A percentile compares a stretch with the other conserved stretches of the same genome.
Conservation (phyloP, 2,113 vertebrate genomes). For the Canis aureus region DNA sequence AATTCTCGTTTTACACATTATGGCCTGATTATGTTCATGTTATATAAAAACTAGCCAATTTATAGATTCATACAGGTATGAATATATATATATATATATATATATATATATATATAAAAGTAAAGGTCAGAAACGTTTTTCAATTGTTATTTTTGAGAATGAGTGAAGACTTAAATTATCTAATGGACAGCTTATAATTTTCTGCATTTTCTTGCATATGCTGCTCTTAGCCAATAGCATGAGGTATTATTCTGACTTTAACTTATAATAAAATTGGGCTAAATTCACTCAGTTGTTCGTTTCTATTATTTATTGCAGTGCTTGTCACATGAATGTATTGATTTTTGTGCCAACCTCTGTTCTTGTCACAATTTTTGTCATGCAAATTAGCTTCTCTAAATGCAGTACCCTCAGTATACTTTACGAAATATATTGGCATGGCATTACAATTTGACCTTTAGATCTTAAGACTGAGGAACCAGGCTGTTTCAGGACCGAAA, state of each 20-base stretch:
- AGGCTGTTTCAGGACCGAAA: slow-evolving; percentile 55
- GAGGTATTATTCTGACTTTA: slow-evolving; percentile 79
- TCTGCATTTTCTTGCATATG: neutral
- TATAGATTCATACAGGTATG: neutral
- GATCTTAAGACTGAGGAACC: slow-evolving; percentile 68
- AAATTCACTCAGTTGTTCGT: slow-evolving; percentile 82
- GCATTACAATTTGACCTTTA: slow-evolving; percentile 85
- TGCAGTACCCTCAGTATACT: slow-evolving; percentile 71
- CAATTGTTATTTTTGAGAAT: slow-evolving; percentile 27
- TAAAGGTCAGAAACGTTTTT: slow-evolving; percentile 20
- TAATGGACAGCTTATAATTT: neutral
- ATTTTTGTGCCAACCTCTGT: slow-evolving; percentile 85
- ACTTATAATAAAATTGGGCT: slow-evolving; percentile 79
- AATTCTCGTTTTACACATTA: neutral
- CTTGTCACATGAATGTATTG: slow-evolving; percentile 80
- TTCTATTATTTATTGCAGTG: slow-evolving; percentile 85
- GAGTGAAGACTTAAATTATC: neutral
- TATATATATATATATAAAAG: neutral
- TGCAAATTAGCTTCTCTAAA: slow-evolving; percentile 85
- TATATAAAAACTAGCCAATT: neutral
- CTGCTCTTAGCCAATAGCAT: slow-evolving; percentile 69
- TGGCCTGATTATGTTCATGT: neutral
- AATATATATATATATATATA: neutral
- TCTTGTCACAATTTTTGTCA: slow-evolving; percentile 86
- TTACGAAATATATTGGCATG: slow-evolving; percentile 79